These are phyloP conservation scores for Onychomys torridus DNA, from an alignment of 2,797 vertebrate genomes.

Conservation along the genomic window DNA sequence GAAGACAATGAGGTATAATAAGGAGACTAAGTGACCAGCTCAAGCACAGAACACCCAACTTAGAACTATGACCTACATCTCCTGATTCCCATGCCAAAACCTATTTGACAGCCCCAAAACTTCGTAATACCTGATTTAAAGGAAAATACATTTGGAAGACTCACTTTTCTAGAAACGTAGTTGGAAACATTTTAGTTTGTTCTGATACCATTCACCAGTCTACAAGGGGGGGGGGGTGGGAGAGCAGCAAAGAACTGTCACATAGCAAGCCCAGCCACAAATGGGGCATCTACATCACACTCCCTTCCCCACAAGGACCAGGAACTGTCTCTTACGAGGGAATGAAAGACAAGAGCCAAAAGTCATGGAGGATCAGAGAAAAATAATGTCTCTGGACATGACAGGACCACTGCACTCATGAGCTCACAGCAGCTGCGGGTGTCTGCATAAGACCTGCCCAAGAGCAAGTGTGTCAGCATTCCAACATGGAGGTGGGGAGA, in stretches of 20 bases:
- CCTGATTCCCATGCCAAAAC: conserved; percentile 28
- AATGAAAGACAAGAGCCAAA: not conserved
- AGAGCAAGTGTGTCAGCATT: not conserved
- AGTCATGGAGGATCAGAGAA: not conserved
- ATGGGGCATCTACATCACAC: not conserved
- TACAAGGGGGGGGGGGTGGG: not conserved
- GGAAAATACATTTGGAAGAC: not conserved
- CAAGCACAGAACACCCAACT: conserved; percentile 48
- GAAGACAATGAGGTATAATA: not conserved
- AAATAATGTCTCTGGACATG: not conserved
- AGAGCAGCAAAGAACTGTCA: conserved; percentile 32
- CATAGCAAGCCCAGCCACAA: not conserved
- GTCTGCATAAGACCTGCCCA: not conserved
- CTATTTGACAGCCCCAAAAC: not conserved
- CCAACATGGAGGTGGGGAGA: not conserved
- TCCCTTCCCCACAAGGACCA: not conserved
- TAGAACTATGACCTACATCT: conserved; percentile 28
- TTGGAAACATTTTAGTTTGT: not conserved
- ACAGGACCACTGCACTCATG: not conserved
- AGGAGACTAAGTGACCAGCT: conserved; percentile 12
- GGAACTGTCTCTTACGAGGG: not conserved
- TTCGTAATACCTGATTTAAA: not conserved
- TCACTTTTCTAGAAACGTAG: conserved; percentile 19
- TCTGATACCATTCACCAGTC: not conserved
- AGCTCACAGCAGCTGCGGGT: not conserved